Evolutionary conservation across 2,797 vertebrate species (phyloP).

Genomic region (Poecilia wingei): DNA sequence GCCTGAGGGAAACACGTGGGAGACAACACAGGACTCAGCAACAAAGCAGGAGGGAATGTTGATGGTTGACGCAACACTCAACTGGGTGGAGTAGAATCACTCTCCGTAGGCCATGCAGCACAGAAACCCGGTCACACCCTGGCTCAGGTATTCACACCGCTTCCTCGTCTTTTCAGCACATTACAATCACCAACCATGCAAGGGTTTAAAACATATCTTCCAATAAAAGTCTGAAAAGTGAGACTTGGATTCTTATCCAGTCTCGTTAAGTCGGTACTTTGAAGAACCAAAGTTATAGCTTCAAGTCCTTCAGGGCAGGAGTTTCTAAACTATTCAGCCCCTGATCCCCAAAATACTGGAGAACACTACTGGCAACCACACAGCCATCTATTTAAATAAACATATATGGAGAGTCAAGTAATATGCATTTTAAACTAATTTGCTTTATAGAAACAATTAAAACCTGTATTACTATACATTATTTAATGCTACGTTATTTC

Average conservation of each 20-base stretch:
- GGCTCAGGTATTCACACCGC: background rate
- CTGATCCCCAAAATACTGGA: background rate
- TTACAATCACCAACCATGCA: background rate
- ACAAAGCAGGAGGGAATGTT: conserved; percentile 34
- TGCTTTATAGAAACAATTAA: too few relatives aligned
- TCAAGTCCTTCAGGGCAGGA: background rate
- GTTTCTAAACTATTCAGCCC: background rate
- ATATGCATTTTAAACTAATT: too few relatives aligned
- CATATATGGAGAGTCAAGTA: too few relatives aligned
- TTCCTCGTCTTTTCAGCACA: background rate
- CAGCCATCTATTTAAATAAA: too few relatives aligned
- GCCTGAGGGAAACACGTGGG: conserved; percentile 81
- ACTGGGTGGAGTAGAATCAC: conserved; percentile 13
- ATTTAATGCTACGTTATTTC: too few relatives aligned
- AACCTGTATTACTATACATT: too few relatives aligned
- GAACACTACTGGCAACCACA: too few relatives aligned
- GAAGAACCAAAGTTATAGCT: background rate
- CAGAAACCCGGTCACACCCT: conserved; percentile 6
- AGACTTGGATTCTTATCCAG: background rate
- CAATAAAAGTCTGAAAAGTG: background rate
- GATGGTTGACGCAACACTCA: conserved; percentile 27
- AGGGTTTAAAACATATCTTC: background rate
- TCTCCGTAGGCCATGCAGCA: conserved; percentile 29
- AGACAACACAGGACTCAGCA: conserved; percentile 65
- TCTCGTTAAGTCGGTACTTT: background rate